Evolutionary conservation across 1,140 invertebrate species (phyloP).

Genomic region (Asobara japonica): DNA sequence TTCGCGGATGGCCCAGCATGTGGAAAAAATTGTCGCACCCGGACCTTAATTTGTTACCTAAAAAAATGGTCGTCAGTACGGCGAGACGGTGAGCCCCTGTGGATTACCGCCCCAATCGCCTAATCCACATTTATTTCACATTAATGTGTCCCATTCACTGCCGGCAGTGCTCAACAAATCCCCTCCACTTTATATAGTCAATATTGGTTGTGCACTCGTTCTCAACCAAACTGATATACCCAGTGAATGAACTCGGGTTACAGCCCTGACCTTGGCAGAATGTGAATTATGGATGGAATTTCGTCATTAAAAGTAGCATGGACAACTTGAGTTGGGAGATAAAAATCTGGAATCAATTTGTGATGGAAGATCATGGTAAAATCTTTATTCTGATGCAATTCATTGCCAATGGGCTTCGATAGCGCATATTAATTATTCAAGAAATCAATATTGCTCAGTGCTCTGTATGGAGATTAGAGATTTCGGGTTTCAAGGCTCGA

Average conservation of each 20-base stretch:
- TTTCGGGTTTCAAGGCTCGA: no score
- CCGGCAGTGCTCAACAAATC: not conserved
- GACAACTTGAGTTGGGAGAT: not conserved
- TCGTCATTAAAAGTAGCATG: no score
- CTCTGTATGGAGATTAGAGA: no score
- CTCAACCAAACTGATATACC: not conserved
- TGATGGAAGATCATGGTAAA: no score
- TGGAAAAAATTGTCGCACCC: no score
- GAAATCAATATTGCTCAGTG: no score
- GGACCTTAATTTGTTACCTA: not conserved
- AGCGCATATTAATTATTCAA: no score
- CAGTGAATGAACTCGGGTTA: constrained; percentile 31
- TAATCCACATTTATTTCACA: not conserved
- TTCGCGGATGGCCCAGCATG: no score
- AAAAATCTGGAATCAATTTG: no score
- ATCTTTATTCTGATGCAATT: no score
- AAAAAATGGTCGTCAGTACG: not conserved
- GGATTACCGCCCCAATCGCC: not conserved
- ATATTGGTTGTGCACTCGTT: not conserved
- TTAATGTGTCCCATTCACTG: not conserved
- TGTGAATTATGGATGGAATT: constrained; percentile 19
- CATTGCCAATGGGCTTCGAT: no score
- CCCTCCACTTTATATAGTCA: not conserved
- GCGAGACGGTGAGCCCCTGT: not conserved
- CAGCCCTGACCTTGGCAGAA: constrained; percentile 17